phyloP scores from a whole-genome alignment of 1,140 invertebrate genomes.

The Akabosia matsudoensis region DNA sequence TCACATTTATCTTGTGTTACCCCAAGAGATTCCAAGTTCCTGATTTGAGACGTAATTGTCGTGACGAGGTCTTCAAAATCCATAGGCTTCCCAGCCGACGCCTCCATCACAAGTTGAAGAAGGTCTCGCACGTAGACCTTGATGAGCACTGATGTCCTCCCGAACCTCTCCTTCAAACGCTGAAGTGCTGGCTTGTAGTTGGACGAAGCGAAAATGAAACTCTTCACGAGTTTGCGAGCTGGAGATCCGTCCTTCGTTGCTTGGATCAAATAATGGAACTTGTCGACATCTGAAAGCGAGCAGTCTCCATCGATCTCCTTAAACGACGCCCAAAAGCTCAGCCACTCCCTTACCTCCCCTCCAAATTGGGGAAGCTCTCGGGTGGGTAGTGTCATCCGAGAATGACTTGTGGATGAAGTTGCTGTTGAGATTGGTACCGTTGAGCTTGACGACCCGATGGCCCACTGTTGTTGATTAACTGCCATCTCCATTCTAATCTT shows the following conservation, averaged over 20 bases:
- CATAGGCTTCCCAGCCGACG: too few relatives aligned
- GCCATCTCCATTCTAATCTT: too few relatives aligned
- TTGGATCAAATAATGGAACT: not conserved
- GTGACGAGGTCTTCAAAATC: not conserved
- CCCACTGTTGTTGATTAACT: too few relatives aligned
- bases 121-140: not conserved
- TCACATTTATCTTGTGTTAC: not conserved
- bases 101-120: not conserved
- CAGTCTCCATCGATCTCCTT: not conserved
- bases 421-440: too few relatives aligned
- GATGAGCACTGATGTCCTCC: not conserved
- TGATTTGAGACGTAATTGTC: not conserved
- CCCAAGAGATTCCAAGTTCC: not conserved
- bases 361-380: not conserved
- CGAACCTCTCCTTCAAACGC: not conserved
- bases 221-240: not conserved
- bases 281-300: not conserved
- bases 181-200: not conserved
- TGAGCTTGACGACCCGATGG: too few relatives aligned
- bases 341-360: not conserved
- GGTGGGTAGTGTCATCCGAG: too few relatives aligned
- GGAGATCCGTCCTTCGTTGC: not conserved
- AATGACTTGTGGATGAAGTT: too few relatives aligned
- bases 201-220: not conserved
- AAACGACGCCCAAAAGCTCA: not conserved